These are phyloP conservation scores for Lochmaea crataegi DNA, from an alignment of 2,888 invertebrate genomes.

Conservation along the genomic window DNA sequence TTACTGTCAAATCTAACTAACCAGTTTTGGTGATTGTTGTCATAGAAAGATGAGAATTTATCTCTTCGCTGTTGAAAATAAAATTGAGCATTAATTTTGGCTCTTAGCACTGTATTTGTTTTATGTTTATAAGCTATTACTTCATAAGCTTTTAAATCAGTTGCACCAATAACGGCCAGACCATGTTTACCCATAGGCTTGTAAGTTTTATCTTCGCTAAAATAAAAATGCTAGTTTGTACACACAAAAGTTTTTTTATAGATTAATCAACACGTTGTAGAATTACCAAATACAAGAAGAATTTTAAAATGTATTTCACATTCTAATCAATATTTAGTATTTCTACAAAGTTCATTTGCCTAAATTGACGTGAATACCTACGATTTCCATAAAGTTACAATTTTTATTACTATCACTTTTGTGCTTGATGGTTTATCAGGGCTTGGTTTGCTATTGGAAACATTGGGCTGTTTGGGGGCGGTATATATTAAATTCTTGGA, in stretches of 20 bases:
- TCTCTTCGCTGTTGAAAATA: slow-evolving; percentile 52
- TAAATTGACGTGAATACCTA: slow-evolving; percentile 41
- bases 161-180: slow-evolving; percentile 64
- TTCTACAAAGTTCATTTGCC: background rate
- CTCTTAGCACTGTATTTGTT: slow-evolving; percentile 57
- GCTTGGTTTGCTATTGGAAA: slow-evolving; percentile 14
- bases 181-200: slow-evolving; percentile 63
- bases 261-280: background rate
- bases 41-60: slow-evolving; percentile 56
- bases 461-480: slow-evolving; percentile 57
- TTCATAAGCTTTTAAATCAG: slow-evolving; percentile 53
- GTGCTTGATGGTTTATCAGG: slow-evolving; percentile 44
- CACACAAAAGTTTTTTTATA: background rate
- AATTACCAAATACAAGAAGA: background rate
- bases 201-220: slow-evolving; percentile 58
- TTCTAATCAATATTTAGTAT: background rate
- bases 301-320: too few species aligned
- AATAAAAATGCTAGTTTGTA: slow-evolving; percentile 31
- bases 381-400: slow-evolving; percentile 56
- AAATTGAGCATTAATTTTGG: slow-evolving; percentile 50
- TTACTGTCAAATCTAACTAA: slow-evolving; percentile 56
- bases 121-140: slow-evolving; percentile 61
- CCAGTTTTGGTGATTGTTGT: slow-evolving; percentile 58
- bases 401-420: slow-evolving; percentile 53
- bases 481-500: slow-evolving; percentile 53